A percentile compares a stretch with the other conserved stretches of the same genome.
Evolutionary conservation across 1,140 invertebrate species (phyloP).

Genomic region (Caenorhabditis latens): DNA sequence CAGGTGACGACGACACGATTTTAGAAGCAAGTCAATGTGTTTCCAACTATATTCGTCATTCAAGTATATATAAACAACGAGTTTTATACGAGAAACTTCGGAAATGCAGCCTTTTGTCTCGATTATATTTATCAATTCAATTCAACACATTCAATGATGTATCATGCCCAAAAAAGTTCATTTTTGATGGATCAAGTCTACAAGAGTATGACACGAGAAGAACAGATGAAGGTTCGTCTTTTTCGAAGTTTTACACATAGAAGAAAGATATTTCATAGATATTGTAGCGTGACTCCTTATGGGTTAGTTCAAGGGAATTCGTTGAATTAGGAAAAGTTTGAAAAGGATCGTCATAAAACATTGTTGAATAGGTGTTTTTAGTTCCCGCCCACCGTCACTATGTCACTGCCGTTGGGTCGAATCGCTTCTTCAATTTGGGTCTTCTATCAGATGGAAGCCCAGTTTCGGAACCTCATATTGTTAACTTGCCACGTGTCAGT

Average conservation of each 20-base stretch:
- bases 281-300: too few species aligned
- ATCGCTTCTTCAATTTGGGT: constrained; percentile 43
- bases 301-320: neutral
- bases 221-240: neutral
- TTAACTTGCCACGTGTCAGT: neutral
- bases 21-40: neutral
- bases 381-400: neutral
- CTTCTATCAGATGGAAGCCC: constrained; percentile 15
- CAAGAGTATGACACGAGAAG: neutral
- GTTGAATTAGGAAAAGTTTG: neutral
- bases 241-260: neutral
- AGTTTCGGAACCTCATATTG: neutral
- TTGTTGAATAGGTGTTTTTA: neutral
- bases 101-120: neutral
- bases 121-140: neutral
- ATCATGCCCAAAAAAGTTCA: neutral
- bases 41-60: constrained; percentile 30
- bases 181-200: constrained; percentile 14
- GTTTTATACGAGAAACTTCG: neutral
- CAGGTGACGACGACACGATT: neutral
- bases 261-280: neutral
- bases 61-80: neutral
- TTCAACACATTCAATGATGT: neutral
- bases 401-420: constrained; percentile 9
- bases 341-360: neutral